phyloP scores from a whole-genome alignment of 2,888 invertebrate species.

The Congeria kusceri region DNA sequence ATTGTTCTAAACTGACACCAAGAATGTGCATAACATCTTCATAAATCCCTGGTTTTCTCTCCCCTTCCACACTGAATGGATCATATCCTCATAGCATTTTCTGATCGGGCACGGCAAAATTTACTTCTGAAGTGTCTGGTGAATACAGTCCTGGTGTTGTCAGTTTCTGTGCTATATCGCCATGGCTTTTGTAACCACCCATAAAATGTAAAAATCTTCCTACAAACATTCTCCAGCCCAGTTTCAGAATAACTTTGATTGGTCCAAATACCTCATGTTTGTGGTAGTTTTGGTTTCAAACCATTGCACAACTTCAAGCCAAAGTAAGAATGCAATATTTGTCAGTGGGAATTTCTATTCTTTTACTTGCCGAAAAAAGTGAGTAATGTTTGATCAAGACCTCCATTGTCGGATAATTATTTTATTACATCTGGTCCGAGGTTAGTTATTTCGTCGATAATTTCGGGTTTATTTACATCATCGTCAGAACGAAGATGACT shows the following conservation, averaged over 20 bases:
- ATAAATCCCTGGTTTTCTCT: constrained; percentile 32
- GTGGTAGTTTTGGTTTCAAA: constrained; percentile 16
- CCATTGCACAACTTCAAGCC: constrained; percentile 38
- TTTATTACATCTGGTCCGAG: not conserved
- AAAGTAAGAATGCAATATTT: constrained; percentile 38
- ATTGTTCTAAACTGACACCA: constrained; percentile 21
- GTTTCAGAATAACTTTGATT: constrained; percentile 50
- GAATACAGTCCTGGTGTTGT: constrained; percentile 11
- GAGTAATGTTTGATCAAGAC: not conserved
- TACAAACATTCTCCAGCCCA: constrained; percentile 39
- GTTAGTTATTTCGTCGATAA: not conserved
- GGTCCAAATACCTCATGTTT: constrained; percentile 32
- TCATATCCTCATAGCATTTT: constrained; percentile 33
- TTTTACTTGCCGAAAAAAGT: constrained; percentile 19
- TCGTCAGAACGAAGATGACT: not conserved
- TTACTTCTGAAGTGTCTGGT: constrained; percentile 33
- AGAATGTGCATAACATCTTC: constrained; percentile 23
- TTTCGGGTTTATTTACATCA: not conserved
- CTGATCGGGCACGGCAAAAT: constrained; percentile 45
- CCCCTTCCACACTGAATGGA: constrained; percentile 22
- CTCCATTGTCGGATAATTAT: not conserved
- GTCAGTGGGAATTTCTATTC: constrained; percentile 24
- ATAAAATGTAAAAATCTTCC: constrained; percentile 49
- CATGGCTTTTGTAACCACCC: constrained; percentile 43
- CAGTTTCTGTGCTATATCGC: not conserved